Conservation (phyloP, 2,888 invertebrate genomes). For the Leptinotarsa juncta region DNA sequence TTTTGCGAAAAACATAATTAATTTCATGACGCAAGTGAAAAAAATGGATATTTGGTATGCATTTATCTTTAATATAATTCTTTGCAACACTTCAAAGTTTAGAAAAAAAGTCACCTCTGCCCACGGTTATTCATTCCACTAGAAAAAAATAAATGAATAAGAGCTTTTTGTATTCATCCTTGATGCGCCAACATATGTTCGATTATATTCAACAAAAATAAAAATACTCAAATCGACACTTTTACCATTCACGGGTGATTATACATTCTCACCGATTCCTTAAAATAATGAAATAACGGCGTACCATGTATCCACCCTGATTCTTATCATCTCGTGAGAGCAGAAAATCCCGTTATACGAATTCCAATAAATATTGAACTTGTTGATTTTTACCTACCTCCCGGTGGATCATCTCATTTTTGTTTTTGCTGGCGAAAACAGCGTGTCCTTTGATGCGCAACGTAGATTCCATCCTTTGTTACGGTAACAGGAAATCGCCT, state of each 20-base stretch:
- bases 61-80: no score
- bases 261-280: constrained; percentile 8
- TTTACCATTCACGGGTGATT: background rate
- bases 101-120: no score
- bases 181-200: background rate
- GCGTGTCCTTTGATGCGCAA: constrained; percentile 44
- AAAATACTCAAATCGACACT: background rate
- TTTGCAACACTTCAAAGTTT: no score
- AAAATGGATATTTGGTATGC: no score
- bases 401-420: constrained; percentile 16
- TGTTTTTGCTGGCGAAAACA: constrained; percentile 28
- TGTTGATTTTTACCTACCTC: constrained; percentile 35
- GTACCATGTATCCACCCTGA: constrained; percentile 8
- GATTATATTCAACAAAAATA: background rate
- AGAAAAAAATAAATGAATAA: no score
- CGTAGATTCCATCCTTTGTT: constrained; percentile 33
- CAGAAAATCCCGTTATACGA: constrained; percentile 32
- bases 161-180: no score
- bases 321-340: constrained; percentile 12
- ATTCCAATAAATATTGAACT: constrained; percentile 38
- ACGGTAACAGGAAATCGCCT: constrained; percentile 35
- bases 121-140: no score
- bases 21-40: no score
- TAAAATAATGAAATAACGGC: background rate
- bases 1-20: no score